Conservation (phyloP, 2,888 invertebrate genomes). For the Synanthedon vespiformis region DNA sequence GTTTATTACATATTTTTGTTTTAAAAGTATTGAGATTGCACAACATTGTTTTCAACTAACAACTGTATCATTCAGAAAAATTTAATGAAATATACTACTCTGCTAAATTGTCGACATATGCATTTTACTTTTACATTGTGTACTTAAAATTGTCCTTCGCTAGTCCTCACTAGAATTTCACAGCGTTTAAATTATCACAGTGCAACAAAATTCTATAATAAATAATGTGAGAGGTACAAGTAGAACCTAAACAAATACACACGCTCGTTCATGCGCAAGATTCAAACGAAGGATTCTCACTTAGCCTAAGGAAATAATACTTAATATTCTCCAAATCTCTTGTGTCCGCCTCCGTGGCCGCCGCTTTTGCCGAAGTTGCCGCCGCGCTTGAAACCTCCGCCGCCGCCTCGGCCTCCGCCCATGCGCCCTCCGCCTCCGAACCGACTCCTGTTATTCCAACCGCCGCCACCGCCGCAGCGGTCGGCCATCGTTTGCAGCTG, state of each 20-base stretch:
- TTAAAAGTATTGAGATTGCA: too few relatives aligned
- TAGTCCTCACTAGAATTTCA: conserved; percentile 47
- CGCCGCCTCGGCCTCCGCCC: conserved; percentile 41
- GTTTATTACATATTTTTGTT: too few relatives aligned
- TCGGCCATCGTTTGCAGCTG: conserved; percentile 85
- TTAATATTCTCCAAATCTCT: conserved; percentile 58
- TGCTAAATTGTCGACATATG: too few relatives aligned
- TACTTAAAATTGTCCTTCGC: conserved; percentile 15
- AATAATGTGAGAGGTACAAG: neutral
- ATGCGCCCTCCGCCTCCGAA: conserved; percentile 53
- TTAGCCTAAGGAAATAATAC: conserved; percentile 6
- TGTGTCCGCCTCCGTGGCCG: conserved; percentile 42
- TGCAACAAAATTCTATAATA: conserved; percentile 26
- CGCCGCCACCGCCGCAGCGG: conserved; percentile 73
- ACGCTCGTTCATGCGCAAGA: conserved; percentile 31
- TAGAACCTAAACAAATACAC: neutral
- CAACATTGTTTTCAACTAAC: too few relatives aligned
- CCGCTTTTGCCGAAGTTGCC: conserved; percentile 51
- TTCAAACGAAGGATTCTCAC: conserved; percentile 26
- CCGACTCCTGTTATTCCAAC: conserved; percentile 68
- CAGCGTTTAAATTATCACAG: conserved; percentile 58
- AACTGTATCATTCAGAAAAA: too few relatives aligned
- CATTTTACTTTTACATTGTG: too few relatives aligned
- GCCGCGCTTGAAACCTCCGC: conserved; percentile 63
- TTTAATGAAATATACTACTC: too few relatives aligned